Evolutionary conservation across 1,140 invertebrate species (phyloP).

Genomic region (Cherax destructor): DNA sequence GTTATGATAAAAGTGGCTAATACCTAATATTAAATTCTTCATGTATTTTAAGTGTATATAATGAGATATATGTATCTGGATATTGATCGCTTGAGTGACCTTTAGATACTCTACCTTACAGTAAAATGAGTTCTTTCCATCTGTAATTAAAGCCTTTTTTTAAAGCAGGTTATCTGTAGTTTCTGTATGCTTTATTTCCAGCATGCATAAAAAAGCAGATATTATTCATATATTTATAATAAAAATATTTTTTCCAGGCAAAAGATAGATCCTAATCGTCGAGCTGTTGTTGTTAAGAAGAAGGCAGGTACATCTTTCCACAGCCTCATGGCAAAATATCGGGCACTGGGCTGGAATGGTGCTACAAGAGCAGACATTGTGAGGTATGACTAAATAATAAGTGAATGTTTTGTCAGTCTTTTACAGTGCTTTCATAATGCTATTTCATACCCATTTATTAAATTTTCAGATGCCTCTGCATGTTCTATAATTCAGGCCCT

Average conservation of each 20-base stretch:
- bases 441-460: too few species aligned
- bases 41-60: too few species aligned
- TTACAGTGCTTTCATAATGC: too few species aligned
- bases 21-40: too few species aligned
- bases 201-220: not conserved
- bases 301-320: not conserved
- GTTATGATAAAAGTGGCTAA: too few species aligned
- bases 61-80: too few species aligned
- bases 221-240: not conserved
- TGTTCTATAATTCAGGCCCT: too few species aligned
- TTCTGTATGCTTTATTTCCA: not conserved
- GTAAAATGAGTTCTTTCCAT: too few species aligned
- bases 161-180: not conserved
- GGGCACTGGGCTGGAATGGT: constrained; percentile 9
- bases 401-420: too few species aligned
- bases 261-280: constrained; percentile 15
- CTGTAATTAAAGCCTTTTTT: not conserved
- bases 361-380: constrained; percentile 2
- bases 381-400: not conserved
- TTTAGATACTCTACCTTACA: too few species aligned
- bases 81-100: too few species aligned
- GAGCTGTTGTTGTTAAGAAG: constrained; percentile 17
- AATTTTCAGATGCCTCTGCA: too few species aligned
- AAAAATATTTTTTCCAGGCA: not conserved
- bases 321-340: constrained; percentile 13